Base-by-base conservation (phyloP, 2,113 vertebrate genomes). In the Hydropotes inermis region DNA sequence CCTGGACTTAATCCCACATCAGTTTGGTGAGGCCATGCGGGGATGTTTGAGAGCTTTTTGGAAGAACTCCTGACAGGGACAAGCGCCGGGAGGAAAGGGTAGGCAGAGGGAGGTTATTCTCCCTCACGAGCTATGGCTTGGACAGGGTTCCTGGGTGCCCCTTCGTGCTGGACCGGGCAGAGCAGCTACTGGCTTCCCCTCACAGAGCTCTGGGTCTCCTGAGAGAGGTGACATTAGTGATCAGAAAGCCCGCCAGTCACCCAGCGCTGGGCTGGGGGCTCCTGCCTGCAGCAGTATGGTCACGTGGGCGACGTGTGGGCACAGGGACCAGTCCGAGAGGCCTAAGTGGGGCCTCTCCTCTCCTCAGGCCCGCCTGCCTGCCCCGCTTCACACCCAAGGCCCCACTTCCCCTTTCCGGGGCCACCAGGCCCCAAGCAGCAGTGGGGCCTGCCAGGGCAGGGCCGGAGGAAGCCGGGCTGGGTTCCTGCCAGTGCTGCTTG, bases 381-480 rank as follows among this genome's bases (percentile, higher is more conserved):
- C 47, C 33, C 54, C 12, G 2, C 55, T 50, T 25, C 36, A n/a
- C 7, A 4, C n/a, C 76, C 33, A 17, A 39, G 83, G 78, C 36
- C 55, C 74, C 30, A 92, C 97, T 98, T 98, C 97, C 98, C 61
- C 30, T 96, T 98, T 95, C 85, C 89, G 85, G 87, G 81, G 97
- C 54, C n/a, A 27, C 78, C 11, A 52, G 28, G 84, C 58, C 36
- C 81, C 13, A 9, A 3, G 15, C 58, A 87, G 87, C 47, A 9
- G 39, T 0, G 2, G 45, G 81, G 85, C 85, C 76, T 43, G 85
- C 33, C 15, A 1, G 79, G 55, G 55, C 86, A 52, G 17, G 30
- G 74, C 81, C 33, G 2, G 94, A 91, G 85, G 95, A 94, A 97
- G 89, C 82, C 8, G 13, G 74, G 27, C 94, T 8, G 84, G 79